Evolutionary conservation across 2,797 vertebrate species (phyloP).

Genomic region (Sciurus vulgaris): DNA sequence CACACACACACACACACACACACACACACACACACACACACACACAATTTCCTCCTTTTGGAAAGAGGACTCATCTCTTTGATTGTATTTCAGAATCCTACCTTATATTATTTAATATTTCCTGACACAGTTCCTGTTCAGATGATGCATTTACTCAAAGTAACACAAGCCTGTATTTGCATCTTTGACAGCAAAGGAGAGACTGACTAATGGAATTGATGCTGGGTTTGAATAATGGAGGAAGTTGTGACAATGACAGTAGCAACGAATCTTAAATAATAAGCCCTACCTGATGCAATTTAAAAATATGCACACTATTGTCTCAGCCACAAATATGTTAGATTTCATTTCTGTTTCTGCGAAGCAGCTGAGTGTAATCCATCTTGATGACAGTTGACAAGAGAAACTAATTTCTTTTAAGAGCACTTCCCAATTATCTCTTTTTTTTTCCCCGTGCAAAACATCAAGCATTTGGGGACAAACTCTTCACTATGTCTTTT

Average conservation of each 20-base stretch:
- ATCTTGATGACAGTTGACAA: slow-evolving; percentile 86
- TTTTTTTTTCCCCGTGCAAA: slow-evolving; percentile 56
- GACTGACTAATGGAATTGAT: slow-evolving; percentile 87
- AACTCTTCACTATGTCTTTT: slow-evolving; percentile 54
- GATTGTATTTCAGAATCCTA: slow-evolving; percentile 79
- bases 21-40: too few species aligned
- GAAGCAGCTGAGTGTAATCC: slow-evolving; percentile 79
- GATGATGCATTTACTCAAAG: slow-evolving; percentile 83
- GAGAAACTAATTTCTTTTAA: slow-evolving; percentile 83
- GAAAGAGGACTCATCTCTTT: slow-evolving; percentile 58
- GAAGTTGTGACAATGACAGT: slow-evolving; percentile 87
- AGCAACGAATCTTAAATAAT: slow-evolving; percentile 88
- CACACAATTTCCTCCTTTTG: neutral
- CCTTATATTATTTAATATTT: slow-evolving; percentile 82
- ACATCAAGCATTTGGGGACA: slow-evolving; percentile 38
- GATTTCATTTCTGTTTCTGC: slow-evolving; percentile 80
- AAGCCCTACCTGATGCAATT: slow-evolving; percentile 85
- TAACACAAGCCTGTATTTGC: slow-evolving; percentile 85
- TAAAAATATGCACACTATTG: slow-evolving; percentile 86
- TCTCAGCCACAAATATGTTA: slow-evolving; percentile 81
- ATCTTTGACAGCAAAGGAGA: slow-evolving; percentile 89
- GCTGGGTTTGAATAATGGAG: slow-evolving; percentile 88
- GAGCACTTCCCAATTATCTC: slow-evolving; percentile 82
- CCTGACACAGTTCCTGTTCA: slow-evolving; percentile 81
- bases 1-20: neutral